Evolutionary conservation across 2,797 vertebrate genomes (phyloP).

Genomic region (Sebastes hubbsi): DNA sequence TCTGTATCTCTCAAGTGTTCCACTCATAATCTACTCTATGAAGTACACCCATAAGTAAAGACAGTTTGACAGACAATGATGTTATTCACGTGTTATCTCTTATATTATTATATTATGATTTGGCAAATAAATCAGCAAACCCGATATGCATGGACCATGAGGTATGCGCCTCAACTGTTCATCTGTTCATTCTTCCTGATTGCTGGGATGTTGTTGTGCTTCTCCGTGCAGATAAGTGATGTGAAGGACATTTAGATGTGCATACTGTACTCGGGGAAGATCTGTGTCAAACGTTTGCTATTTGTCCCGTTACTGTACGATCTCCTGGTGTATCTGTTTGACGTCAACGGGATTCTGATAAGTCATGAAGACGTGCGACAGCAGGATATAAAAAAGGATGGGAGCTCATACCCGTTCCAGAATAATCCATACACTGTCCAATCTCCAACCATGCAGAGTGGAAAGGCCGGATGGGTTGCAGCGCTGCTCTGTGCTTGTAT

Average conservation of each 20-base stretch:
- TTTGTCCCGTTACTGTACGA: neutral
- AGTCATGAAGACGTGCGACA: neutral
- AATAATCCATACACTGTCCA: neutral
- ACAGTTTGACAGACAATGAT: neutral
- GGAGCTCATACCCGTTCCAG: neutral
- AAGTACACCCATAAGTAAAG: neutral
- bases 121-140: neutral
- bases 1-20: neutral
- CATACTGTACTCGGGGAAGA: neutral
- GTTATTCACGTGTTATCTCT: neutral
- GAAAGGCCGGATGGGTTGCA: neutral
- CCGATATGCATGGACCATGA: neutral
- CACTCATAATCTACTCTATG: neutral
- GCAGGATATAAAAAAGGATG: neutral
- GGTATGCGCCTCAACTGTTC: neutral
- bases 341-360: neutral
- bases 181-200: neutral
- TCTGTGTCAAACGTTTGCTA: neutral
- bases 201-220: neutral
- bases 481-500: neutral
- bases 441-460: neutral
- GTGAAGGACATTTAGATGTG: neutral
- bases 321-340: neutral
- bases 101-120: no score
- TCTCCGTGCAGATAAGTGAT: neutral